These are phyloP conservation scores for Chrysolina oricalcia DNA, from an alignment of 2,888 invertebrate genomes.

Conservation along the genomic window DNA sequence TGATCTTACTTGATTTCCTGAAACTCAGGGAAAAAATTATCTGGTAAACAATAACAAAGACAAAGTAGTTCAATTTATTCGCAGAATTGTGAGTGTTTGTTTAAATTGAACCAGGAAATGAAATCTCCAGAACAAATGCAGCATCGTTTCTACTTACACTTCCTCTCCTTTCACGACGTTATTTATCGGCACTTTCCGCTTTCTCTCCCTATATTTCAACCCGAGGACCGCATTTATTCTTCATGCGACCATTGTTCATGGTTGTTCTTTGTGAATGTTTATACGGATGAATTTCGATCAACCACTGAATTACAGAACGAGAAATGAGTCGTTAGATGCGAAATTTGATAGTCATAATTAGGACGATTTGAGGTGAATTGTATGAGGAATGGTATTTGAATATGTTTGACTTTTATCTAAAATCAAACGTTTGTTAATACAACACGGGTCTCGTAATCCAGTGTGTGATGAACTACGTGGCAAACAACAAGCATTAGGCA, in stretches of 20 bases:
- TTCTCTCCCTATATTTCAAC: slow-evolving; percentile 57
- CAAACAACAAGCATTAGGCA: too few species aligned
- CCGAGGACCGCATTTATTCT: slow-evolving; percentile 32
- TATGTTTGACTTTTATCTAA: too few species aligned
- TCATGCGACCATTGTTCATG: slow-evolving; percentile 4
- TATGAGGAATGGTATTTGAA: too few species aligned
- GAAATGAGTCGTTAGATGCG: neutral
- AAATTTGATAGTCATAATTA: neutral
- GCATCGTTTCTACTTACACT: slow-evolving; percentile 67
- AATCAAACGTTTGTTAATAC: too few species aligned
- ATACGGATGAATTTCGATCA: neutral
- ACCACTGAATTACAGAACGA: neutral
- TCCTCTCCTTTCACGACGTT: slow-evolving; percentile 69
- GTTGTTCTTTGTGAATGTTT: slow-evolving; percentile 23
- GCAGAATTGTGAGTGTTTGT: slow-evolving; percentile 68
- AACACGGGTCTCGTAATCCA: too few species aligned
- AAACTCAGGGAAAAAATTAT: neutral
- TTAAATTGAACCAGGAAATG: slow-evolving; percentile 72
- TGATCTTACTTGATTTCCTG: neutral
- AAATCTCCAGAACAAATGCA: slow-evolving; percentile 69
- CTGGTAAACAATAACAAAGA: slow-evolving; percentile 59
- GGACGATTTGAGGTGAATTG: too few species aligned
- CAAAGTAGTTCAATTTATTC: slow-evolving; percentile 68
- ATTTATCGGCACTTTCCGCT: slow-evolving; percentile 70
- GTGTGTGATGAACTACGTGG: too few species aligned